Conservation (phyloP, 2,888 invertebrate species). For the Ditylenchus weischeri region DNA sequence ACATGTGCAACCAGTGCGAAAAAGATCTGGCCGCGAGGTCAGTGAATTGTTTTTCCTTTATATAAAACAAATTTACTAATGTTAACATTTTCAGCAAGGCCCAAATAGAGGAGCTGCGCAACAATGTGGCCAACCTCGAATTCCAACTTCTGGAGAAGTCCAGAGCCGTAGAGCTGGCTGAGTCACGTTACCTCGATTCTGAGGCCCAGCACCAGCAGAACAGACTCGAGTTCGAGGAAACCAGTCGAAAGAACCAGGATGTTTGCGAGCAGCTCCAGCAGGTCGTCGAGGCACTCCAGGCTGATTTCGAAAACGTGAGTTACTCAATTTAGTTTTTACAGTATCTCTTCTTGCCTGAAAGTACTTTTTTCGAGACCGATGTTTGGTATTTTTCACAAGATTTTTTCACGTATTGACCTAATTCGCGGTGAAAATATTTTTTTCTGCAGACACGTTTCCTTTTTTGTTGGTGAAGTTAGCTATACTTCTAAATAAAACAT, state of each 20-base stretch:
- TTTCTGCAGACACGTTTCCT: too few relatives aligned
- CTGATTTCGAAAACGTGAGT: conserved; percentile 19
- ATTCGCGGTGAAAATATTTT: too few relatives aligned
- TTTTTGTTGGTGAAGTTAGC: too few relatives aligned
- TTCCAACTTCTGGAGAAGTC: conserved; percentile 15
- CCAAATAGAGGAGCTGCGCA: conserved; percentile 21
- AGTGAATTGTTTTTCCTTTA: not conserved
- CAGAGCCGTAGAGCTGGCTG: conserved; percentile 1
- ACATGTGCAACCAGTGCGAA: conserved; percentile 20
- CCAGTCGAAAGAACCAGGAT: conserved; percentile 10
- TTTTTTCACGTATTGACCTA: too few relatives aligned
- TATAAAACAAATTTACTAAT: not conserved
- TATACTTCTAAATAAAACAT: too few relatives aligned
- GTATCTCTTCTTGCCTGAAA: too few relatives aligned
- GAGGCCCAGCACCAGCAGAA: conserved; percentile 14
- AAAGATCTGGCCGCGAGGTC: conserved; percentile 15
- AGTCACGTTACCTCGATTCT: conserved; percentile 13
- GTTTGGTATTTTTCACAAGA: too few relatives aligned
- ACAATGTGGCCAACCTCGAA: conserved; percentile 17
- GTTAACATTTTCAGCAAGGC: conserved; percentile 8
- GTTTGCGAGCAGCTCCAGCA: conserved; percentile 7
- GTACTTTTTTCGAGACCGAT: too few relatives aligned
- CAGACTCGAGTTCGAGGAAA: conserved; percentile 13
- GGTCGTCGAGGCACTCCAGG: conserved; percentile 13
- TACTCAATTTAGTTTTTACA: too few relatives aligned